Evolutionary conservation across 2,113 vertebrate genomes (phyloP).

Genomic region (Turnix velox): DNA sequence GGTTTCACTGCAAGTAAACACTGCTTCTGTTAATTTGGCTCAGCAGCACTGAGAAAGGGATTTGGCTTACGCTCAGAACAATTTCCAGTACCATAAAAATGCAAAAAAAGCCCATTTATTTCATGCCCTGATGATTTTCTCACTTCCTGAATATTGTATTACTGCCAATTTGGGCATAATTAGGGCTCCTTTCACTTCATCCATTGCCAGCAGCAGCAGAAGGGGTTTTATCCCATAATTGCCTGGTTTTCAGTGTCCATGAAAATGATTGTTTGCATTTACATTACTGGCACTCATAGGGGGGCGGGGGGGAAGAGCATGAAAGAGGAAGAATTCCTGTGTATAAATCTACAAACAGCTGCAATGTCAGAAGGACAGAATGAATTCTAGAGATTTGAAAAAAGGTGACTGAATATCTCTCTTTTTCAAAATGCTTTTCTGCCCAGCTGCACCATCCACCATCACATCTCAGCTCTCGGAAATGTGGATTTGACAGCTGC

Average conservation of each 20-base stretch:
- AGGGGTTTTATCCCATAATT: constrained; percentile 49
- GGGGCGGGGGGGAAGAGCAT: neutral
- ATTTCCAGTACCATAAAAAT: neutral
- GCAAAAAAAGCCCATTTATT: neutral
- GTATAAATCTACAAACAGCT: neutral
- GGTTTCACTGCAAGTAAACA: neutral
- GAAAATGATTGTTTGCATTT: constrained; percentile 4
- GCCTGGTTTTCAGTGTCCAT: neutral
- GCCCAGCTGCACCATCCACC: neutral
- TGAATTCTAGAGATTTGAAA: neutral
- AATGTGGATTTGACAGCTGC: neutral
- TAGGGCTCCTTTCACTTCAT: constrained; percentile 15
- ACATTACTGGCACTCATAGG: neutral
- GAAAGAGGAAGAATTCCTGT: neutral
- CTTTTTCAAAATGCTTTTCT: neutral
- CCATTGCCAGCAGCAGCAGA: neutral
- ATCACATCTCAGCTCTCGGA: neutral
- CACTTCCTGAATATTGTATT: constrained; percentile 19
- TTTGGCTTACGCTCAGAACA: neutral
- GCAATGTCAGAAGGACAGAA: neutral
- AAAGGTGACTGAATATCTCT: neutral
- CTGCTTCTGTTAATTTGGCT: neutral
- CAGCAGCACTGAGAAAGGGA: neutral
- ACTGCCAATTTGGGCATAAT: constrained; percentile 2
- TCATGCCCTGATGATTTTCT: neutral